Percentiles rank a stretch among this genome's conserved stretches.
Evolutionary conservation across 2,797 vertebrate species (phyloP).

Genomic region (Hephaestus fuliginosus): DNA sequence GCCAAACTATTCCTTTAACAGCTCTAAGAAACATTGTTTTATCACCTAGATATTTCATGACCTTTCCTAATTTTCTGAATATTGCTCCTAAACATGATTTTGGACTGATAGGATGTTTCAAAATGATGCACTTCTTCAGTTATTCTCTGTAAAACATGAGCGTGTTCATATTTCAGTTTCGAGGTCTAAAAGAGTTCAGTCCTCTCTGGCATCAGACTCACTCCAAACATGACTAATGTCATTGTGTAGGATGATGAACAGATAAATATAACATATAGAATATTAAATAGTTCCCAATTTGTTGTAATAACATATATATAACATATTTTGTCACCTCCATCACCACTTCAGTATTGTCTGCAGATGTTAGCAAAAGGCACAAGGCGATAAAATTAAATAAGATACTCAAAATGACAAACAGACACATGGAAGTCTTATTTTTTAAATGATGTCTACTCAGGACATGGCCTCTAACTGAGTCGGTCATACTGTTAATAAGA

Average conservation of each 20-base stretch:
- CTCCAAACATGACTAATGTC: neutral
- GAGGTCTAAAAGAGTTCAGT: neutral
- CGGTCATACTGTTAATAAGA: constrained; percentile 9
- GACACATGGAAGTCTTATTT: neutral
- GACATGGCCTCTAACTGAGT: neutral
- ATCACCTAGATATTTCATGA: neutral
- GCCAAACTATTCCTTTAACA: neutral
- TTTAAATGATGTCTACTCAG: neutral
- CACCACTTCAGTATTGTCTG: neutral
- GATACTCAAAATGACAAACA: neutral
- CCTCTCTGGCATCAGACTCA: neutral
- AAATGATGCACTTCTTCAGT: neutral
- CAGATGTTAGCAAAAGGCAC: neutral
- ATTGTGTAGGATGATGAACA: no score
- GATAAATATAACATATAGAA: neutral
- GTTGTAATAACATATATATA: neutral
- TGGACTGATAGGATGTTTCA: neutral
- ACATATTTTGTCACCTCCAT: neutral
- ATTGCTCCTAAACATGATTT: neutral
- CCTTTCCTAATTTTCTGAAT: neutral
- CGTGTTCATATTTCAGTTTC: neutral
- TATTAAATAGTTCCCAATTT: neutral
- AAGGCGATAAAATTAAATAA: neutral
- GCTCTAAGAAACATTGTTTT: neutral
- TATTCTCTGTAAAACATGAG: neutral